phyloP scores from a whole-genome alignment of 2,888 invertebrate species.

The Idaea biselata region DNA sequence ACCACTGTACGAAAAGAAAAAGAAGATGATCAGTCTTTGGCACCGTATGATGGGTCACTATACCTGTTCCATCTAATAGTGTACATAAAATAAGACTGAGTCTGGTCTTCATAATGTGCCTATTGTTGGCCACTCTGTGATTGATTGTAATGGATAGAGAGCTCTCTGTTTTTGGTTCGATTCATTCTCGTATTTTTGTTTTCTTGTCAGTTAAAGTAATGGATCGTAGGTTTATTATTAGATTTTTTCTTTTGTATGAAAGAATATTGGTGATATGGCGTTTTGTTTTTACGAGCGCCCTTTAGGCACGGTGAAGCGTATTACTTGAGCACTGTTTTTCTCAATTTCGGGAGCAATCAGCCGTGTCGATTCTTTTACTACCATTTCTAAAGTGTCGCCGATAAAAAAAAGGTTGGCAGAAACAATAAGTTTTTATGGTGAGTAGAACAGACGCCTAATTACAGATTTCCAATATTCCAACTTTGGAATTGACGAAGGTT shows the following conservation, averaged over 20 bases:
- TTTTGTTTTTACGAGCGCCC: not conserved
- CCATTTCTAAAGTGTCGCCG: not conserved
- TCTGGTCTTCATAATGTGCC: conserved; percentile 18
- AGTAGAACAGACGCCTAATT: not conserved
- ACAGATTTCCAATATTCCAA: not conserved
- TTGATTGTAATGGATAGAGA: conserved; percentile 29
- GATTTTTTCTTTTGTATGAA: conserved; percentile 7
- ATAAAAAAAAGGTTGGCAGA: not conserved
- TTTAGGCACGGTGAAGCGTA: not conserved
- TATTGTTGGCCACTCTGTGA: conserved; percentile 25
- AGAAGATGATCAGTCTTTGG: not conserved
- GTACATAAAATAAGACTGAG: conserved; percentile 4
- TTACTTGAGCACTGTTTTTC: not conserved
- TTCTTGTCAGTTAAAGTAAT: conserved; percentile 25
- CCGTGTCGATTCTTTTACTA: not conserved
- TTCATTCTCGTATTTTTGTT: conserved; percentile 22
- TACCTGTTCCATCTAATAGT: not conserved
- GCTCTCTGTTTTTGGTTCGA: conserved; percentile 20
- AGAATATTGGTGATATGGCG: not conserved
- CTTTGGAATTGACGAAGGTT: not conserved
- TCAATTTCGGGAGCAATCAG: not conserved
- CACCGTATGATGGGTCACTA: not conserved
- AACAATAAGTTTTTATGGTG: not conserved
- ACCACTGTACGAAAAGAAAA: too few relatives aligned
- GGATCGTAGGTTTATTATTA: conserved; percentile 19